phyloP scores from a whole-genome alignment of 1,140 invertebrate species.

The Papilio dardanus region DNA sequence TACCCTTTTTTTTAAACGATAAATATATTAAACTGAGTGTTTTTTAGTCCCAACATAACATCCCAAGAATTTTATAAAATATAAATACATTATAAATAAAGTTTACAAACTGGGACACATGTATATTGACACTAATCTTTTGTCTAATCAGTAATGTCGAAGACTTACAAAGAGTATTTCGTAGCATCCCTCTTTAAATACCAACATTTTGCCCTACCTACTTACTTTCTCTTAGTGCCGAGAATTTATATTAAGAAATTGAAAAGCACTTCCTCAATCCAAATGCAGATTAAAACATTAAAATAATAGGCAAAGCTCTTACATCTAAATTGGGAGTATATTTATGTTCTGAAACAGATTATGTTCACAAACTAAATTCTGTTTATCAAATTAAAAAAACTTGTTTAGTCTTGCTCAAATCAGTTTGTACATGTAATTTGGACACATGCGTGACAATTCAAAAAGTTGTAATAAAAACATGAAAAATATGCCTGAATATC shows the following conservation, averaged over 20 bases:
- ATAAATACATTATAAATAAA: no score
- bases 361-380: neutral
- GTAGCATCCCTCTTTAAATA: neutral
- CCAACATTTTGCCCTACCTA: neutral
- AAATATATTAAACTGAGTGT: no score
- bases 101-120: no score
- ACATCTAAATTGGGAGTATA: conserved; percentile 69
- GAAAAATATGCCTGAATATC: conserved; percentile 31
- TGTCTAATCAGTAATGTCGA: no score
- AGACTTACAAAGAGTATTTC: neutral
- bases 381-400: neutral
- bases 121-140: no score
- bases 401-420: neutral
- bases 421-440: neutral
- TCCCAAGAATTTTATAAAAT: no score
- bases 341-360: conserved; percentile 48
- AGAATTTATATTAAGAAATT: neutral
- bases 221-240: no score
- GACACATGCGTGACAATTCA: neutral
- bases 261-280: conserved; percentile 14
- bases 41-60: no score
- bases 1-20: no score
- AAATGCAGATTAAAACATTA: conserved; percentile 47
- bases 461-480: neutral
- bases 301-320: conserved; percentile 64